phyloP scores from a whole-genome alignment of 2,888 invertebrate species.

The Crepidodera aurea region DNA sequence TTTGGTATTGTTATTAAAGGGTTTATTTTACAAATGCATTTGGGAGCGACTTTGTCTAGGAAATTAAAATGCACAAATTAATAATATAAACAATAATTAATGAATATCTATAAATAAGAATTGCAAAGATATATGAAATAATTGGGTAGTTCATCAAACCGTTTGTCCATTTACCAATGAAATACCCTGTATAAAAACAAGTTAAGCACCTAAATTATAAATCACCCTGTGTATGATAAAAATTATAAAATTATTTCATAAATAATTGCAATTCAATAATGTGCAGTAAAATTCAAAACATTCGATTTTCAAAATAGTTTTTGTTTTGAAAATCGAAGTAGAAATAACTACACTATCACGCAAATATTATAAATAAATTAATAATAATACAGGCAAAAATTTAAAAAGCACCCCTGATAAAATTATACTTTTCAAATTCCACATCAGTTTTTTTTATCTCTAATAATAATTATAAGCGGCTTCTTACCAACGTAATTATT shows the following conservation, averaged over 20 bases:
- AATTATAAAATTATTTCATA: not conserved
- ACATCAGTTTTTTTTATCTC: too few species aligned
- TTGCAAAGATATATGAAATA: conserved; percentile 9
- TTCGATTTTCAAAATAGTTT: not conserved
- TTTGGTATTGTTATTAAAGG: conserved; percentile 47
- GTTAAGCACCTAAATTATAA: too few species aligned
- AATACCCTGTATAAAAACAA: too few species aligned
- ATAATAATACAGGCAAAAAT: not conserved
- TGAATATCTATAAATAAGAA: not conserved
- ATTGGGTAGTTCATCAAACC: too few species aligned
- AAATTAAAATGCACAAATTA: conserved; percentile 27
- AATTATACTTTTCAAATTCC: not conserved
- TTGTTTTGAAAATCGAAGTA: not conserved
- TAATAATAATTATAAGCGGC: too few species aligned
- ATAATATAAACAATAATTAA: not conserved
- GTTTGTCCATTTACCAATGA: too few species aligned
- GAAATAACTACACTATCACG: not conserved
- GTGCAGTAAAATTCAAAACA: not conserved
- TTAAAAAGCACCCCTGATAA: not conserved
- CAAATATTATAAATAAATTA: not conserved
- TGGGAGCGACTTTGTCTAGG: not conserved
- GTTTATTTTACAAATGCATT: conserved; percentile 22
- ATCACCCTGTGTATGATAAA: too few species aligned
- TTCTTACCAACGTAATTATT: not conserved
- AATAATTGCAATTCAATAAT: not conserved